A percentile compares a stretch with the other conserved stretches of the same genome.
Evolutionary conservation across 2,113 vertebrate genomes (phyloP).

Genomic region (Prietella phreatophila): DNA sequence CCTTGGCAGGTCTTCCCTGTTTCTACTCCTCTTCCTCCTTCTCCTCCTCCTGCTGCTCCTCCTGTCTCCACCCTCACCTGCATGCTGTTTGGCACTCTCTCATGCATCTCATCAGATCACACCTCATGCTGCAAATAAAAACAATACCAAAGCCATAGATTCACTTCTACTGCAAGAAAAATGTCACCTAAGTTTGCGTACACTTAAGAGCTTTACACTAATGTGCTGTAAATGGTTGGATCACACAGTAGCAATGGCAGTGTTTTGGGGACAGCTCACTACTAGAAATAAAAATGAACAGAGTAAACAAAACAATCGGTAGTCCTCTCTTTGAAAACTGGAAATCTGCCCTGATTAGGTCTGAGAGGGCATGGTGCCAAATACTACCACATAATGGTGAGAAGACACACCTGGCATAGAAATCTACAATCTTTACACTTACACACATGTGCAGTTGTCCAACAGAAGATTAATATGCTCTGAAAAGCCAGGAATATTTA

Average conservation of each 20-base stretch:
- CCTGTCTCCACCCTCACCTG: slow-evolving; percentile 26
- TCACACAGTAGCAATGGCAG: neutral
- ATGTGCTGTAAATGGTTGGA: slow-evolving; percentile 53
- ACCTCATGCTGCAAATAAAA: slow-evolving; percentile 39
- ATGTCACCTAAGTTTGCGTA: slow-evolving; percentile 37
- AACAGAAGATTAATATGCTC: slow-evolving; percentile 4
- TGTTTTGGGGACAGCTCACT: slow-evolving; percentile 25
- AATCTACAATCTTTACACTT: neutral
- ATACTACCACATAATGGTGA: neutral
- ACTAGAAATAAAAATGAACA: neutral
- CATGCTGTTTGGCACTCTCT: slow-evolving; percentile 40
- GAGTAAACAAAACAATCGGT: neutral
- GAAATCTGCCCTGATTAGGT: neutral
- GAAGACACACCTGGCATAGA: slow-evolving; percentile 19
- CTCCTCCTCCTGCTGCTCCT: neutral
- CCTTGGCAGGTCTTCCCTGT: neutral
- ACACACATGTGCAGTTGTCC: neutral
- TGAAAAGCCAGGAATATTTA: slow-evolving; percentile 27
- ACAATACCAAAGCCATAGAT: neutral
- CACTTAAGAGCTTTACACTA: slow-evolving; percentile 50
- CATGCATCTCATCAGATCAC: slow-evolving; percentile 51
- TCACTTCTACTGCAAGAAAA: slow-evolving; percentile 10
- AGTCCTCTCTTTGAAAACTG: neutral
- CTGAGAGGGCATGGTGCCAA: neutral
- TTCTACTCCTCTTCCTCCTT: neutral